Evolutionary conservation across 2,113 vertebrate genomes (phyloP), one percentile per base, ranked within the genome.

Genomic region (Heterotilapia buettikoferi): DNA sequence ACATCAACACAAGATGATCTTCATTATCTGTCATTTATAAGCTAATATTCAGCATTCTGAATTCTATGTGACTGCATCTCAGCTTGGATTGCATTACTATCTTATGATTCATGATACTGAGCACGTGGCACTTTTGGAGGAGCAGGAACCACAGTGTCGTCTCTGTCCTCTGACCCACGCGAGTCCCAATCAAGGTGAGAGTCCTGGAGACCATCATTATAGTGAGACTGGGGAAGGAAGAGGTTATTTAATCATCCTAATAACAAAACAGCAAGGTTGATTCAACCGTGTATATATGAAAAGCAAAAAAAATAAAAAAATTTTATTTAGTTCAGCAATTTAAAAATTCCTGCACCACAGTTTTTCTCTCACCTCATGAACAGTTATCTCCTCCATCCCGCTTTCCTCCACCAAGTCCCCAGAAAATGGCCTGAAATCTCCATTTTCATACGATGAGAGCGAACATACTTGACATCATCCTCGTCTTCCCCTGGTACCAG

Each of bases 51-150:
- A 33, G 61, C 13, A 12, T 53, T 63, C 59, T 63, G 59, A 63
- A 63, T 63, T 4, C 59, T 16, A 66, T 19, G 2, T 50, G 14
- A 50, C 50, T 80, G 16, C 12, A 26, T 38, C 12, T 47, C 19
- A 45, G 10, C 4, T 63, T 21, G 0, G 12, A 24, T 4, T 9
- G 14, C 21, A n/a, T n/a, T 19, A 14, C 7, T 13, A 38, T 12
- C 6, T 61, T 14, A 13, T 10, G 4, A 18, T 82, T 96, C 80
- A 94, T 3, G 93, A 96, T 63, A 96, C 29, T 0, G 93, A 90
- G 89, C 96, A 96, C 94, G 93, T 96, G 88, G 93, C 82, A 16
- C 95, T 97, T 89, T 96, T 97, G 2, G 95, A 95, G 87, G 82
- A 63, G 76, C 12, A 85, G 81, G 95, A 96, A 85, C 94, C 56